These are phyloP conservation scores for Neodontobutis hainanensis DNA, from an alignment of 2,113 vertebrate genomes.

Conservation along the genomic window DNA sequence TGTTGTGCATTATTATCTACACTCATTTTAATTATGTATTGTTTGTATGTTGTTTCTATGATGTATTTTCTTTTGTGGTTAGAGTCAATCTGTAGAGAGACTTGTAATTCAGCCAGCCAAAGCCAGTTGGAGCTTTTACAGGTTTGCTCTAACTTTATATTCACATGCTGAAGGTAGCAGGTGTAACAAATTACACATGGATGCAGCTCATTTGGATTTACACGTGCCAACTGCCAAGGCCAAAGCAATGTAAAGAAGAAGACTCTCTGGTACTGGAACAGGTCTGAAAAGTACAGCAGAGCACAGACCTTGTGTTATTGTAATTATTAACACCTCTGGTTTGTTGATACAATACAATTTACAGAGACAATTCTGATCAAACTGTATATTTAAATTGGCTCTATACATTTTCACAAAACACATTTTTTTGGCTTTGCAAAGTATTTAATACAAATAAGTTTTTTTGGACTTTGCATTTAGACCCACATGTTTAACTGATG, in stretches of 20 bases:
- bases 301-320: not conserved
- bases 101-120: slow-evolving; percentile 2
- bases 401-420: no score
- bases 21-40: no score
- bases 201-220: slow-evolving; percentile 2
- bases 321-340: not conserved
- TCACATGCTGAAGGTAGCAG: slow-evolving; percentile 6
- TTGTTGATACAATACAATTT: not conserved
- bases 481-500: no score
- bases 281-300: not conserved
- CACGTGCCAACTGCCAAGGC: not conserved
- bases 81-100: no score
- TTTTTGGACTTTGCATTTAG: no score
- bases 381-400: no score
- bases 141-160: not conserved
- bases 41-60: no score
- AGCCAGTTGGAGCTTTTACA: slow-evolving; percentile 9
- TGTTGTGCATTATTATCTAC: no score
- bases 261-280: not conserved
- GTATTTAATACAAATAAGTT: no score
- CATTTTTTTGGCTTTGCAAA: no score
- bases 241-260: not conserved
- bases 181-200: slow-evolving; percentile 11
- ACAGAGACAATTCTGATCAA: no score
- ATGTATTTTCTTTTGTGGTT: no score